Base-by-base conservation (phyloP, 2,113 vertebrate species). In the Drymodes brunneopygia region DNA sequence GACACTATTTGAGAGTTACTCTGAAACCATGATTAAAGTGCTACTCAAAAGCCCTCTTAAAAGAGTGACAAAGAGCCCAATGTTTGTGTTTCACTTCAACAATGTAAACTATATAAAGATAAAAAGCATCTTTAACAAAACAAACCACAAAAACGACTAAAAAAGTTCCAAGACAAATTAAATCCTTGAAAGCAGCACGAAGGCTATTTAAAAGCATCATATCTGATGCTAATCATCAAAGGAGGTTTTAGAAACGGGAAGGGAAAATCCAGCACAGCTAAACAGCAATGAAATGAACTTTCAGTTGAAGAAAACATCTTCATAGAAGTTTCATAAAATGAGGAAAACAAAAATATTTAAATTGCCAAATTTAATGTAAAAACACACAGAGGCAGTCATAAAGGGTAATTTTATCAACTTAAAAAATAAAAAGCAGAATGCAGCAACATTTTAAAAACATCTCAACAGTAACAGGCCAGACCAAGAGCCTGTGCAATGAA, bases 91-190 rank as follows among this genome's bases (percentile, higher is more conserved):
- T 80, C 44, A 27, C 17, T 56, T 61, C 70, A 85, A 60, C 48
- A 87, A 53, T 15, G 27, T 4, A 1, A 83, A 77, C 64, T 70
- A 57, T 10, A 57, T 23, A 48, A 86, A 79, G 73, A 90, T 44
- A 50, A 94, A 94, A 91, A 84, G 47, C 84, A 84, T 44, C 28
- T 72, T 85, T 33, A 86, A 78, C 45, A 90, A 72, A 88, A 94
- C 69, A 94, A 92, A 65, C 7, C 36, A 69, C 67, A 45, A 21
- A 72, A 93, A 57, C n/a, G 22, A 66, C 31, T 61, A 65, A 83
- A 90, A 69, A 60, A 8, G 13, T 45, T 95, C 38, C 22, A 74
- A 64, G 35, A 51, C 25, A 33, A 79, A 29, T 47, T 51, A 74
- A 90, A 79, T 72, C 48, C 77, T 79, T 91, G 85, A 91, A 91